Evolutionary conservation across 2,888 invertebrate species (phyloP), one percentile per base, ranked within the genome.

Genomic region (Meloe dianella): DNA sequence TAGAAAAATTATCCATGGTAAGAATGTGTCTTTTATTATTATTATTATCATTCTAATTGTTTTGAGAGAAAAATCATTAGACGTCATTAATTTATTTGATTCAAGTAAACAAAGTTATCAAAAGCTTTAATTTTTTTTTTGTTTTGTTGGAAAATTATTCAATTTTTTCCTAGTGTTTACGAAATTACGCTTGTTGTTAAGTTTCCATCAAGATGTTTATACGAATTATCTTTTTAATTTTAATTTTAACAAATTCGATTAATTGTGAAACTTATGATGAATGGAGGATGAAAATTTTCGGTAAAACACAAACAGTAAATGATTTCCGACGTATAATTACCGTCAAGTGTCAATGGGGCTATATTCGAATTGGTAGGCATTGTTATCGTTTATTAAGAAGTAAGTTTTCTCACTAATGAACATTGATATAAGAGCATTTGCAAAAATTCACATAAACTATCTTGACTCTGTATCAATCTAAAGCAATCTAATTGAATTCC

Each of bases 281-380:
- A 63, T 22, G 38, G 57, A 27, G 54, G 22, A 12, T 24, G 54
- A 54, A 14, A 24, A 54, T 54, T 54, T 54, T 54, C 24, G 54
- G 54, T 24, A n/a, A n/a, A n/a, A 22, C 12, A 20, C 54, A 54
- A 22, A 1, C 63, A 12, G 1, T 14, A 32, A 20, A 6, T 22
- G 7, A 10, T n/a, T 6, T 20, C 29, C 63, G 57, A 0, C 35
- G 61, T 35, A 59, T 66, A n/a, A 41, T 62, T 5, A 59, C 57
- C 6, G 60, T 60, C 35, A 14, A n/a, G 20, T 70, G 70, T 59
- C n/a, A 24, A 20, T 14, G 63, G 29, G 70, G 70, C 10, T 67
- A 70, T 35, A 58, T 65, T 10, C 59, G 60, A 57, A 58, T 68
- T 38, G 58, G 59, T 7, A 60, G 41, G 12, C 65, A n/a, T 20